Base-by-base conservation (phyloP, 2,888 invertebrate genomes). In the Hirudinaria manillensis region DNA sequence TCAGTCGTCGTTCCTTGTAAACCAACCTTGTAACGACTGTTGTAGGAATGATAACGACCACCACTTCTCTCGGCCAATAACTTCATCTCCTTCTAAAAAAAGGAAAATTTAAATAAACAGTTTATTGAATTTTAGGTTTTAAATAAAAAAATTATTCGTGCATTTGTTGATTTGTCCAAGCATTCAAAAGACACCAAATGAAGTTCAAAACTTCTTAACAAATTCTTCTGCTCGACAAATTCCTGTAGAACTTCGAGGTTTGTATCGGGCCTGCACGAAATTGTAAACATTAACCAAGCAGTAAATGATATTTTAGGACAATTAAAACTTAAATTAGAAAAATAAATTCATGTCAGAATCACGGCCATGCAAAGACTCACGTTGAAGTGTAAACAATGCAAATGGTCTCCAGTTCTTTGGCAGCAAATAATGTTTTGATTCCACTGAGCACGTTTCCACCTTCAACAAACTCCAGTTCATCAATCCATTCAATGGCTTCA, bases 111-210 rank as follows among this genome's bases (percentile, higher is more conserved):
- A 19, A 68, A 68, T 32, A 34, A 36, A 68, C 29, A 61, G n/a
- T 6, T 27, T 19, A 61, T 29, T 61, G 10, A 10, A 27, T 61
- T 61, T 61, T 61, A 61, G 13, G 13, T 61, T n/a, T n/a, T n/a
- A n/a, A 45, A 45, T 16, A 45, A 45, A 1, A 45, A 45, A 45
- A 45, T 45, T 45, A 45, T 45, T 45, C 82, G 82, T 80, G 84
- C 85, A 80, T 83, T 84, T 3, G 84, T 83, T 13, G 81, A 79
- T 45, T 82, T 81, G 76, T 85, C 84, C 74, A 81, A 83, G 78
- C 84, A 84, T 80, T 86, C 86, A 79, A 84, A 86, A 6, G 85
- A 83, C 6, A 85, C 84, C 71, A 83, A 81, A 75, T 85, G 83
- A 13, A 85, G 75, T 32, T 82, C 80, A 6, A 82, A 79, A 45